Conservation (phyloP, 2,113 vertebrate species). For the Rhinichthys klamathensis region DNA sequence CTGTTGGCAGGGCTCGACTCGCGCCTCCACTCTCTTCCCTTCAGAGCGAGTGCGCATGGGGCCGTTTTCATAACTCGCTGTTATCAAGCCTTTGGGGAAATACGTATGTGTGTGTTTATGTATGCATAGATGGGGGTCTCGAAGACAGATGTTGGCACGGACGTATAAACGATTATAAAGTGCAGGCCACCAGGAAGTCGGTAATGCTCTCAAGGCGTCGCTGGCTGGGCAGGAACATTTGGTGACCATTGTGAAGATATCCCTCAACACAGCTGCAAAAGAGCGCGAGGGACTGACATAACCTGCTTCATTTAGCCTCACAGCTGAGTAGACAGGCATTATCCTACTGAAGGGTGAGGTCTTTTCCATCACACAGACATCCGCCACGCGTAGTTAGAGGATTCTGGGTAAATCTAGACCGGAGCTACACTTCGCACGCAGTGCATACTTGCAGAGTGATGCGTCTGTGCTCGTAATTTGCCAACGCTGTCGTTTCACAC, state of each 20-base stretch:
- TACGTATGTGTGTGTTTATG: slow-evolving; percentile 19
- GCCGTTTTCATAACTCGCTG: slow-evolving; percentile 53
- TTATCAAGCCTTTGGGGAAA: slow-evolving; percentile 52
- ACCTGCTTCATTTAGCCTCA: slow-evolving; percentile 48
- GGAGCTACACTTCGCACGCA: slow-evolving; percentile 57
- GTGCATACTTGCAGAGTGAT: slow-evolving; percentile 65
- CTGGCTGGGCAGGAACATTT: slow-evolving; percentile 58
- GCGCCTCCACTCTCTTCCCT: slow-evolving; percentile 39
- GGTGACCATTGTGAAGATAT: slow-evolving; percentile 46
- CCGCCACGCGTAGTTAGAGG: slow-evolving; percentile 35
- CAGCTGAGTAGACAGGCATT: slow-evolving; percentile 45
- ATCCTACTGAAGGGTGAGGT: slow-evolving; percentile 13
- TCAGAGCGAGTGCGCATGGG: slow-evolving; percentile 35
- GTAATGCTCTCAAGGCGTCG: slow-evolving; percentile 59
- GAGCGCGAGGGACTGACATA: slow-evolving; percentile 26
- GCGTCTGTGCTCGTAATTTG: slow-evolving; percentile 58
- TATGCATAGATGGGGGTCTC: slow-evolving; percentile 33
- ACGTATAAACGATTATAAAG: slow-evolving; percentile 59
- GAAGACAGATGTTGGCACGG: slow-evolving; percentile 61
- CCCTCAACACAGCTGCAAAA: slow-evolving; percentile 38
- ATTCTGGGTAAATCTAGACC: slow-evolving; percentile 49
- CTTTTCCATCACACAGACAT: slow-evolving; percentile 44
- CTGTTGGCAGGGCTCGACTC: slow-evolving; percentile 45
- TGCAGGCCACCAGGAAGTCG: slow-evolving; percentile 63
- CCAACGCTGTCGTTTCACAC: slow-evolving; percentile 67